Percentiles rank a stretch among this genome's conserved stretches.
phyloP scores from a whole-genome alignment of 64 coral and sea anemone species.

The Cladopsammia gracilis region DNA sequence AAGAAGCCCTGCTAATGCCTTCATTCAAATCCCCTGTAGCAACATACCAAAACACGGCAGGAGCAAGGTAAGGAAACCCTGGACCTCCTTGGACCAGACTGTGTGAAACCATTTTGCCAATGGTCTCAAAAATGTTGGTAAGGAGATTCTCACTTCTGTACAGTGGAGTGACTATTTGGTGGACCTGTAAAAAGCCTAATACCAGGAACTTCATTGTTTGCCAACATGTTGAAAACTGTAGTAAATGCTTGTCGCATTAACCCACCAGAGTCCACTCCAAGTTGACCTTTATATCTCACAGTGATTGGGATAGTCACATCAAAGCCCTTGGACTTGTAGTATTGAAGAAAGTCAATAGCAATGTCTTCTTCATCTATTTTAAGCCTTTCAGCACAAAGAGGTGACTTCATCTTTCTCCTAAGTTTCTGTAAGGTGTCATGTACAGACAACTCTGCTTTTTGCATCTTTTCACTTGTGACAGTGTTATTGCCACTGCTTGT shows the following conservation, averaged over 20 bases:
- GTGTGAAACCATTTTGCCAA: conserved; percentile 78
- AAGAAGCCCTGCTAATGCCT: no score
- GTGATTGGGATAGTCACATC: conserved; percentile 55
- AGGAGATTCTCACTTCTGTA: conserved; percentile 80
- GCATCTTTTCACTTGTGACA: background rate
- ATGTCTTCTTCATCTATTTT: conserved; percentile 79
- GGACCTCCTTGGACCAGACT: conserved; percentile 73
- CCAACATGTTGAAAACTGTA: conserved; percentile 52
- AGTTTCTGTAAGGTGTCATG: conserved; percentile 19
- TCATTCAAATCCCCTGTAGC: no score
- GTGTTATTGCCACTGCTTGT: background rate
- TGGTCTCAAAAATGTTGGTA: conserved; percentile 61
- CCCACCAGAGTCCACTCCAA: conserved; percentile 67
- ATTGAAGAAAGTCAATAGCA: conserved; percentile 67
- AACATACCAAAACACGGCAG: no score
- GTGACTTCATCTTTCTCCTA: conserved; percentile 42
- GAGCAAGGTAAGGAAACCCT: conserved; percentile 71
- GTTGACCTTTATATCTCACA: conserved; percentile 59
- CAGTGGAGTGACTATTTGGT: conserved; percentile 55
- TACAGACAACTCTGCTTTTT: background rate
- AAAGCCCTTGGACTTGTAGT: conserved; percentile 76
- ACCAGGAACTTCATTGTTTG: conserved; percentile 50
- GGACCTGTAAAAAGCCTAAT: conserved; percentile 76
- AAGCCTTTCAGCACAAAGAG: conserved; percentile 46
- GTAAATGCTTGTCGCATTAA: conserved; percentile 75